Base-by-base conservation (phyloP, 2,113 vertebrate genomes). In the Myiozetetes cayanensis region DNA sequence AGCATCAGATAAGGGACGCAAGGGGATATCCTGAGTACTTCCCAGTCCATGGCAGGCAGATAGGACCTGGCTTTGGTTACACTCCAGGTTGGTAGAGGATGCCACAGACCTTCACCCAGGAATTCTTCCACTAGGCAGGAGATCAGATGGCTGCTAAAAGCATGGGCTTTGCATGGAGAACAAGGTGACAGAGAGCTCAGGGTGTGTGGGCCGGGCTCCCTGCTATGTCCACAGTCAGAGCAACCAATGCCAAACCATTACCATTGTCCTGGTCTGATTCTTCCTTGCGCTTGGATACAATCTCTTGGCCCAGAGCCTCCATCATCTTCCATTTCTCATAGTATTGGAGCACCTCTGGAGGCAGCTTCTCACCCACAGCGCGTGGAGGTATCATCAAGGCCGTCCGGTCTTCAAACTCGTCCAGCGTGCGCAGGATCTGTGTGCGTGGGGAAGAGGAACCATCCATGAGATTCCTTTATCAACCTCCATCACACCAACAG, bases 381-480 rank as follows among this genome's bases (percentile, higher is more conserved):
- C 98, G 98, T 0, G 98, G 98, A 9, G 99, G 99, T 76, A 99
- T 96, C 84, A 99, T 85, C 58, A 99, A 91, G 8, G 88, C 94
- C 41, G 98, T 98, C 47, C 96, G 97, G 50, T 96, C 85, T 65
- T 98, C 95, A 2, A 98, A 99, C 41, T 97, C 98, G 76, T 98
- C 98, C 86, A 98, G 81, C 70, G 73, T 74, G 14, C 94, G 95
- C 81, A 99, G 95, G 53, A 99, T 98, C 99, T 99, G 89, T 11
- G 19, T 1, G 0, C 0, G 0, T 2, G 22, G 39, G n/a, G 78
- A 72, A 72, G 56, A 79, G 81, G 75, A 68, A 28, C 16, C 65
- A 83, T 6, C 11, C 1, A 1, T 3, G 13, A 18, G 58, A 68
- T 31, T 19, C 0, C 3, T 58, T 63, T 35, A 28, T 62, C 5